phyloP scores from a whole-genome alignment of 1,140 invertebrate species.

The Zaprionus camerounensis region DNA sequence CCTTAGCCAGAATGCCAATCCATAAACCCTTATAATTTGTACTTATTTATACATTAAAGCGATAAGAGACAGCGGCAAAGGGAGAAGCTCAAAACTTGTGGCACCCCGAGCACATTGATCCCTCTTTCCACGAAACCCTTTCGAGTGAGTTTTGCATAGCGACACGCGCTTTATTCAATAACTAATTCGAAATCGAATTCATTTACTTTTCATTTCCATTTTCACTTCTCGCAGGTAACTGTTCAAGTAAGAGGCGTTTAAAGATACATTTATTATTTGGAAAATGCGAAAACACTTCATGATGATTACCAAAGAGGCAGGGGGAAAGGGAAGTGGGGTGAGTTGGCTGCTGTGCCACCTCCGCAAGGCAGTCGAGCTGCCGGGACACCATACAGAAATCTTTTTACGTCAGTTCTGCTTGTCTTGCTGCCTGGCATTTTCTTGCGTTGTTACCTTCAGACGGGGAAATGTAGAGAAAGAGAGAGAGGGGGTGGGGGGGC shows the following conservation, averaged over 20 bases:
- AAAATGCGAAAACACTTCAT: slow-evolving; percentile 59
- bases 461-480: neutral
- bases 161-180: neutral
- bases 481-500: neutral
- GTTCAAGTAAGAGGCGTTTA: slow-evolving; percentile 43
- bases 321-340: neutral
- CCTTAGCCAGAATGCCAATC: neutral
- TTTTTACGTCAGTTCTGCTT: slow-evolving; percentile 83
- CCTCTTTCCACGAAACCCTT: neutral
- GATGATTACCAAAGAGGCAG: slow-evolving; percentile 36
- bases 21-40: slow-evolving; percentile 10
- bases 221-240: slow-evolving; percentile 24
- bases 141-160: neutral
- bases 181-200: neutral
- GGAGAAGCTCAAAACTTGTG: neutral
- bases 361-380: slow-evolving; percentile 11
- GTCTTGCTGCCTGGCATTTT: slow-evolving; percentile 83
- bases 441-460: slow-evolving; percentile 80
- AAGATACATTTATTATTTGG: slow-evolving; percentile 56
- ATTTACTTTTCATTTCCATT: slow-evolving; percentile 24
- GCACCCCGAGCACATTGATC: neutral
- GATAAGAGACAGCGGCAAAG: neutral
- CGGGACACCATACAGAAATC: slow-evolving; percentile 63
- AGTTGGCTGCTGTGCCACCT: neutral
- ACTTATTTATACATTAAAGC: neutral